Evolutionary conservation across 2,797 vertebrate genomes (phyloP).

Genomic region (Semaprochilodus insignis): DNA sequence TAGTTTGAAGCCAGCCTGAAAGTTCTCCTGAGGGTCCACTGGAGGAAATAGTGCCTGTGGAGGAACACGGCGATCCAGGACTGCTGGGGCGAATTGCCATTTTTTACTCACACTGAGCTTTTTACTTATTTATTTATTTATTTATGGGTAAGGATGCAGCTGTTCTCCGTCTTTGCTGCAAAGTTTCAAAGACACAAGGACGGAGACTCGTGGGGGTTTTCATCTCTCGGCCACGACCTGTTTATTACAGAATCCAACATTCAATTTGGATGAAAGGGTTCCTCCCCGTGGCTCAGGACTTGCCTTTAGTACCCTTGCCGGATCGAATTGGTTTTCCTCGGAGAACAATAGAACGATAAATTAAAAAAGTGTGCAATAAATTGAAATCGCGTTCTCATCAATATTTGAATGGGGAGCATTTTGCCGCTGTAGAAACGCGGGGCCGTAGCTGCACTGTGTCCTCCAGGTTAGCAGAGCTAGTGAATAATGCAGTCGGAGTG

Average conservation of each 20-base stretch:
- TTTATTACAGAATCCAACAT: constrained; percentile 49
- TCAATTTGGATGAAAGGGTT: constrained; percentile 51
- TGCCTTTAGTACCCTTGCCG: constrained; percentile 31
- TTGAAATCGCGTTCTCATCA: constrained; percentile 79
- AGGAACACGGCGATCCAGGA: too few species aligned
- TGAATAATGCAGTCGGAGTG: constrained; percentile 79
- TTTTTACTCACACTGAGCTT: constrained; percentile 13
- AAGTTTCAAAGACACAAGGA: constrained; percentile 20
- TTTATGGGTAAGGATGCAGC: constrained; percentile 28
- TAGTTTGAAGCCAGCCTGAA: constrained; percentile 57
- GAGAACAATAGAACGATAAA: constrained; percentile 80
- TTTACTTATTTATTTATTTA: constrained; percentile 43
- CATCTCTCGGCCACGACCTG: constrained; percentile 43
- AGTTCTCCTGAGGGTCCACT: not conserved
- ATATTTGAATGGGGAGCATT: constrained; percentile 83
- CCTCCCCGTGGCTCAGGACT: constrained; percentile 26
- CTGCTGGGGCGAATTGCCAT: not conserved
- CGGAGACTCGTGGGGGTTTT: constrained; percentile 9
- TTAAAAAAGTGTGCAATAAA: constrained; percentile 80
- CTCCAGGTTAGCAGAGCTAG: constrained; percentile 71
- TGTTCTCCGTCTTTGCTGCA: constrained; percentile 34
- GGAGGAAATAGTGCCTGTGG: not conserved
- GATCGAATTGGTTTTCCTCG: constrained; percentile 69
- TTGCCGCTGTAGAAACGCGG: constrained; percentile 78
- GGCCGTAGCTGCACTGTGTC: constrained; percentile 72